Conservation (phyloP, 2,888 invertebrate genomes). For the Drosophila yooni region DNA sequence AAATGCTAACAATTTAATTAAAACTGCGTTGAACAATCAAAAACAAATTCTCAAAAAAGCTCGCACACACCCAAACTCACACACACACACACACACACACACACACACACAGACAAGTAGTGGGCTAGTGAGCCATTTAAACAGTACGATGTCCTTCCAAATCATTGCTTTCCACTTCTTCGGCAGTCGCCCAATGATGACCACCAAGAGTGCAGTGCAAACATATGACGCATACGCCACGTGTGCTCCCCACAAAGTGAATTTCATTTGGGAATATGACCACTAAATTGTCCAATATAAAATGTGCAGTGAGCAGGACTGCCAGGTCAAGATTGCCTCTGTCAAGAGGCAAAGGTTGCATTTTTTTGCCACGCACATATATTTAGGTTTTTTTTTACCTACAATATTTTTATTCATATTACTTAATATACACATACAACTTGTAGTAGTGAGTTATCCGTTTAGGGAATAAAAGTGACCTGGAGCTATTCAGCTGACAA, state of each 20-base stretch:
- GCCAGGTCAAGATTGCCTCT: slow-evolving; percentile 9
- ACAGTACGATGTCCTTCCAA: slow-evolving; percentile 37
- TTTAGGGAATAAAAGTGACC: not conserved
- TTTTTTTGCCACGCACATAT: not conserved
- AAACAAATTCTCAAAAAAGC: slow-evolving; percentile 32
- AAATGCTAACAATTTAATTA: slow-evolving; percentile 73
- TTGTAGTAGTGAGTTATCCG: not conserved
- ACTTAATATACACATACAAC: not conserved
- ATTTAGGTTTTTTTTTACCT: not conserved
- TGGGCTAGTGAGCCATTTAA: slow-evolving; percentile 32
- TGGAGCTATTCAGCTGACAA: not conserved
- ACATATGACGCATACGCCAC: slow-evolving; percentile 59
- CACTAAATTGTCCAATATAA: slow-evolving; percentile 52
- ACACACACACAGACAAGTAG: not conserved
- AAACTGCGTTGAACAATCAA: slow-evolving; percentile 46
- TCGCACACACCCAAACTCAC: slow-evolving; percentile 6
- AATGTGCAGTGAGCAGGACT: slow-evolving; percentile 1
- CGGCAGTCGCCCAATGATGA: slow-evolving; percentile 1
- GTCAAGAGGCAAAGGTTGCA: not conserved
- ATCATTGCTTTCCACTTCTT: slow-evolving; percentile 25
- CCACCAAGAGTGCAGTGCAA: slow-evolving; percentile 53
- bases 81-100: not conserved
- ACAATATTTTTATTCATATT: not conserved
- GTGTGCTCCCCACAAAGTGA: slow-evolving; percentile 50
- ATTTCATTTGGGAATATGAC: slow-evolving; percentile 76